A percentile compares a stretch with the other conserved stretches of the same genome.
Conservation (phyloP, 2,797 vertebrate genomes). For the Chanos chanos region DNA sequence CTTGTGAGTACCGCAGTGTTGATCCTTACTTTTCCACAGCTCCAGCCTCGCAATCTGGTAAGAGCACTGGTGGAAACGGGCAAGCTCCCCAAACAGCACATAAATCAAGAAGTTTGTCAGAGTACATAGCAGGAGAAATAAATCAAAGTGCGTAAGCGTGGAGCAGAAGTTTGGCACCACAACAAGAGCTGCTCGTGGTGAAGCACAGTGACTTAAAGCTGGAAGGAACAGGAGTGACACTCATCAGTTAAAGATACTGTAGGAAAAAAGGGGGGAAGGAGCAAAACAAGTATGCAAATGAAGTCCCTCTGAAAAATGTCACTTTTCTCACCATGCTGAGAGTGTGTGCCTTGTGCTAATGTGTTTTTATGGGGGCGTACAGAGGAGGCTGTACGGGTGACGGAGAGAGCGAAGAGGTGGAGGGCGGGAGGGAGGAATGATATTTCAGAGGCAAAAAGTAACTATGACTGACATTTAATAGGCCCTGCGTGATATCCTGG, state of each 20-base stretch:
- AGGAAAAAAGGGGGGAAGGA: too few relatives aligned
- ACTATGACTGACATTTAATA: constrained; percentile 64
- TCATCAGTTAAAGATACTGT: constrained; percentile 71
- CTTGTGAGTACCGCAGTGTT: constrained; percentile 16
- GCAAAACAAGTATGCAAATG: too few relatives aligned
- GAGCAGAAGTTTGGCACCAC: constrained; percentile 63
- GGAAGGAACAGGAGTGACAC: constrained; percentile 64
- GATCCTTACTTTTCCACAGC: constrained; percentile 30
- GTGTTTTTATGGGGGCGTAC: constrained; percentile 40
- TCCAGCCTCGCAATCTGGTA: constrained; percentile 25
- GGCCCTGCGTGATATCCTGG: constrained; percentile 40
- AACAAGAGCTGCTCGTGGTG: constrained; percentile 67
- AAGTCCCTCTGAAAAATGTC: constrained; percentile 66
- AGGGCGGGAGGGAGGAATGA: constrained; percentile 12
- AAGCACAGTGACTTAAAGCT: constrained; percentile 61
- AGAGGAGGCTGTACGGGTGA: constrained; percentile 22
- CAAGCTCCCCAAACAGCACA: constrained; percentile 56
- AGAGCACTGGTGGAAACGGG: constrained; percentile 35
- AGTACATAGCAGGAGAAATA: constrained; percentile 58
- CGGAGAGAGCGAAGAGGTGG: not conserved
- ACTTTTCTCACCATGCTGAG: constrained; percentile 37
- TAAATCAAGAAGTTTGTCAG: constrained; percentile 65
- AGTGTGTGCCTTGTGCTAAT: constrained; percentile 41
- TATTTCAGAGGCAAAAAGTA: constrained; percentile 56
- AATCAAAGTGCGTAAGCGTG: constrained; percentile 67